Evolutionary conservation across 2,888 invertebrate species (phyloP).

Genomic region (Nyleta sp.): DNA sequence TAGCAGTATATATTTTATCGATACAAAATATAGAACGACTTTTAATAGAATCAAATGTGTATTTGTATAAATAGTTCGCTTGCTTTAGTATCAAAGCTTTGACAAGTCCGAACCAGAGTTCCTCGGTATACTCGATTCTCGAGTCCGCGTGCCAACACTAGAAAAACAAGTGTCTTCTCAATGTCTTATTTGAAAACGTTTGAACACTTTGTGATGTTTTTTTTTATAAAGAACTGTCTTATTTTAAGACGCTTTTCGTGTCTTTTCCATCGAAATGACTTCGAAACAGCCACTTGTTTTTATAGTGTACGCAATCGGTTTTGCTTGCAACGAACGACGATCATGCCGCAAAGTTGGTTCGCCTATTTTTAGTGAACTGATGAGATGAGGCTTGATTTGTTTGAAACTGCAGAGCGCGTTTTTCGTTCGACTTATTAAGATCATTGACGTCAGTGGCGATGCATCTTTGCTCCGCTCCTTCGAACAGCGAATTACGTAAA

Average conservation of each 20-base stretch:
- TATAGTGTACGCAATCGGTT: too few species aligned
- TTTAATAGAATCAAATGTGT: constrained; percentile 35
- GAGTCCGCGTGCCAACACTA: too few species aligned
- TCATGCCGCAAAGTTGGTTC: too few species aligned
- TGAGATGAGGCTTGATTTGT: background rate
- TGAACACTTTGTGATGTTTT: too few species aligned
- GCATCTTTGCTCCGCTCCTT: constrained; percentile 11
- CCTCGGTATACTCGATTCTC: constrained; percentile 23
- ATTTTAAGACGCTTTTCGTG: too few species aligned
- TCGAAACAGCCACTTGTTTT: too few species aligned
- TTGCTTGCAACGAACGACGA: too few species aligned
- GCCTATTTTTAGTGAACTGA: constrained; percentile 11
- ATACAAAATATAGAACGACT: constrained; percentile 40
- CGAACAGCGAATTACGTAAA: constrained; percentile 44
- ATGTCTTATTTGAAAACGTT: too few species aligned
- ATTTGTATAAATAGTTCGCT: constrained; percentile 25
- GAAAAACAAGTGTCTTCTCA: too few species aligned
- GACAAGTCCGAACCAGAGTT: constrained; percentile 13
- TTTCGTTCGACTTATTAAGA: constrained; percentile 34
- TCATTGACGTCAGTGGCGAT: constrained; percentile 50
- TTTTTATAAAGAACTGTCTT: too few species aligned
- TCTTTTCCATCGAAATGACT: too few species aligned
- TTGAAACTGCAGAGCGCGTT: constrained; percentile 15
- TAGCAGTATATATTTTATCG: constrained; percentile 16
- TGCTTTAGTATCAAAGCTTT: constrained; percentile 26